Base-by-base conservation (phyloP, 2,888 invertebrate species). In the Chelonus formosanus region DNA sequence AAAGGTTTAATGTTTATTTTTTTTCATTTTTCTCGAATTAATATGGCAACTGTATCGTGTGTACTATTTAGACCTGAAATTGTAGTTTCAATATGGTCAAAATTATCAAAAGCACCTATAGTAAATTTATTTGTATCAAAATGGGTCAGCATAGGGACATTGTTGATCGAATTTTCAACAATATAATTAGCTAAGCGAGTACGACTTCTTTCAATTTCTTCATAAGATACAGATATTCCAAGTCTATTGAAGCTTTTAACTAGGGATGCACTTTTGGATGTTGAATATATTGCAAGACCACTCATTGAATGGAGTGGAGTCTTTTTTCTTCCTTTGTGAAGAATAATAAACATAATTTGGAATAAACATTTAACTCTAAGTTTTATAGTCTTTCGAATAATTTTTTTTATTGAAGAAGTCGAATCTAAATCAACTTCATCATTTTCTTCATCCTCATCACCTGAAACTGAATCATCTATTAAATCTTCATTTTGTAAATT, bases 161-260 rank as follows among this genome's bases (percentile, higher is more conserved):
- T 10, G 5, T 31, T 31, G 4, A 20, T 2, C 10, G 5, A 20
- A 20, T 5, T 10, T 52, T 52, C 32, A 20, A 52, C 4, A 2
- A 31, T 52, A 34, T 3, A 52, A 52, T 10, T 31, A 5, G 69
- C 67, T 45, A 71, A 59, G 44, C 62, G 53, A 10, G 31, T 63
- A 43, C 61, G 58, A 61, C 7, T 45, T 35, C 67, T 7, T 40
- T 61, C 10, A n/a, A 68, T 44, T 34, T 71, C 67, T 7, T 71
- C 68, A 34, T 70, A 70, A 2, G 66, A 69, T 10, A 70, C 67
- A 55, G 63, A 48, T 8, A 70, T 5, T 6, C 67, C 68, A 3
- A 62, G 56, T 60, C 67, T 61, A 56, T 65, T 68, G 6, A 71
- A 45, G 32, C 61, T 60, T 5, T 59, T 57, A 3, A 70, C 63